Conservation (phyloP, 1,140 invertebrate species). For the Brachionus koreanus region DNA sequence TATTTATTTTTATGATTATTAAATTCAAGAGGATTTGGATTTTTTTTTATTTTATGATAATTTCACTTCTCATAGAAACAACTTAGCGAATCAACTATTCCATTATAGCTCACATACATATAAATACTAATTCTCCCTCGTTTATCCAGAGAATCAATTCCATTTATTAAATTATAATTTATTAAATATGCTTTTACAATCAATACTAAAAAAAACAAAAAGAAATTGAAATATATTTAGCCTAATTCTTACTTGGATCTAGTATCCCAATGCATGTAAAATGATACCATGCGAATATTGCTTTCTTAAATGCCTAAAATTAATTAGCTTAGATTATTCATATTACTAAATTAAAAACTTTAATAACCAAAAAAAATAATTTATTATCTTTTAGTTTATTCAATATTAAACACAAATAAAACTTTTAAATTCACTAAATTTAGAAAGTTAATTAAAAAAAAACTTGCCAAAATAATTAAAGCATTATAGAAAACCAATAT, state of each 20-base stretch:
- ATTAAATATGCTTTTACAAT: background rate
- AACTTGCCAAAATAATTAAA: background rate
- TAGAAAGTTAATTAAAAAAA: background rate
- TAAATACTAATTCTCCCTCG: background rate
- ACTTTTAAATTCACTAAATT: background rate
- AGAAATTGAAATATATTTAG: background rate
- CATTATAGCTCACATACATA: background rate
- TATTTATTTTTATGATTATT: conserved; percentile 35
- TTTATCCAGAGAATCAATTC: background rate
- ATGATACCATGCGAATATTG: background rate
- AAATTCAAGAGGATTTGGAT: conserved; percentile 27
- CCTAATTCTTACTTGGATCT: background rate
- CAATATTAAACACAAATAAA: background rate
- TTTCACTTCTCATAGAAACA: conserved; percentile 14
- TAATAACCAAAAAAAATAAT: background rate
- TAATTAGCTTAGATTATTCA: background rate
- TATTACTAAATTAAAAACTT: background rate
- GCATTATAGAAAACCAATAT: background rate
- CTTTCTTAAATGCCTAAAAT: background rate
- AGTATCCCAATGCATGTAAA: background rate
- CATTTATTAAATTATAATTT: background rate
- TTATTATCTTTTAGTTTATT: background rate
- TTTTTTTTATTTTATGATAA: conserved; percentile 31
- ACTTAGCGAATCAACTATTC: background rate
- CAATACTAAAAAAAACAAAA: background rate